Percentiles rank a stretch among this genome's conserved stretches.
Conservation (phyloP, 2,888 invertebrate species). For the Pristionchus arcanus region DNA sequence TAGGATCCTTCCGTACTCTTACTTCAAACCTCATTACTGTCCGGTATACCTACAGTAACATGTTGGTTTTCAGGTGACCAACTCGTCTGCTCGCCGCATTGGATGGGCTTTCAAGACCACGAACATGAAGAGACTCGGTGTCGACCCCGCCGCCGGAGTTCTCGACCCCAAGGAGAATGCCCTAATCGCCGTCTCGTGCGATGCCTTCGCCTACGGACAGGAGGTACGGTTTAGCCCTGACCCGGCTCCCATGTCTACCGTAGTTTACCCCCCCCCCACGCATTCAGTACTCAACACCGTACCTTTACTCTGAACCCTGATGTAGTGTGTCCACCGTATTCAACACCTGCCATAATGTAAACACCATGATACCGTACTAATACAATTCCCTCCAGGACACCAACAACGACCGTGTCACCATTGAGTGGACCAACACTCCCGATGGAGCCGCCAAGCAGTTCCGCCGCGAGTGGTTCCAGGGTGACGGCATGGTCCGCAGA, state of each 20-base stretch:
- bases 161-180: too few species aligned
- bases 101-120: too few species aligned
- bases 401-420: conserved; percentile 37
- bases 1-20: neutral
- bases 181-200: too few species aligned
- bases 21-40: neutral
- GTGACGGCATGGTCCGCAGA: conserved; percentile 33
- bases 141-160: too few species aligned
- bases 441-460: conserved; percentile 34
- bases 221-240: neutral
- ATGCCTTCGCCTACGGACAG: conserved; percentile 25
- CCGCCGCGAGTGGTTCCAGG: conserved; percentile 40
- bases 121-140: too few species aligned
- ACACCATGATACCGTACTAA: too few species aligned
- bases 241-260: neutral
- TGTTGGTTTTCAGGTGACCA: neutral
- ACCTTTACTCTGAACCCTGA: too few species aligned
- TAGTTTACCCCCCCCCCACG: neutral
- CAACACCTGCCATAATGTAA: too few species aligned
- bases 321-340: too few species aligned
- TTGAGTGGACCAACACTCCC: conserved; percentile 37
- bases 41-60: neutral
- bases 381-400: neutral
- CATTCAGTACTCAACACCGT: neutral
- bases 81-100: too few species aligned